phyloP scores from a whole-genome alignment of 2,888 invertebrate genomes.

The Hydrotaea diabolus region DNA sequence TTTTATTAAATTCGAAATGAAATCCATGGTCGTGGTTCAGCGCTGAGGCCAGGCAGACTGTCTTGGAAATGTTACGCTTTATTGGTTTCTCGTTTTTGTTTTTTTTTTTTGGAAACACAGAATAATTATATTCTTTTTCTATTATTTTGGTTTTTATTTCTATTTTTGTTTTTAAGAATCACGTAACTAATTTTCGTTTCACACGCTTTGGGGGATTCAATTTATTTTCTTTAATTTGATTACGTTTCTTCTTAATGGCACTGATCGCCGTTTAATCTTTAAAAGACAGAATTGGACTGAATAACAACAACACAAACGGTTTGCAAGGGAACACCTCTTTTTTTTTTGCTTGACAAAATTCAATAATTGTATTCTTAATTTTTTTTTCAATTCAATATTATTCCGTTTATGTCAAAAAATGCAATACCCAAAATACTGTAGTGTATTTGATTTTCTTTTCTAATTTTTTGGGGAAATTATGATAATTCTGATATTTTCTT shows the following conservation, averaged over 20 bases:
- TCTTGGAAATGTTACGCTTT: constrained; percentile 50
- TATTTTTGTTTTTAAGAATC: constrained; percentile 56
- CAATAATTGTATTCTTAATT: constrained; percentile 11
- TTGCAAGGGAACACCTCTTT: constrained; percentile 23
- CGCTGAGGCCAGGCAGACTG: neutral
- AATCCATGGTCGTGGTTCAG: constrained; percentile 74
- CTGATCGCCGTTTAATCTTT: constrained; percentile 64
- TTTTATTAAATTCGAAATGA: constrained; percentile 78
- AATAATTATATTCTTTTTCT: neutral
- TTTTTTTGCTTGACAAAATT: neutral
- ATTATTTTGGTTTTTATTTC: constrained; percentile 34
- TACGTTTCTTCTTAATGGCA: constrained; percentile 58
- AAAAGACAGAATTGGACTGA: constrained; percentile 3
- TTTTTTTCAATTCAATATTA: constrained; percentile 27
- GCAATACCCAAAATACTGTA: no score
- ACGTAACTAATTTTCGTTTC: constrained; percentile 66
- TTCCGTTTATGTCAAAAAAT: constrained; percentile 1
- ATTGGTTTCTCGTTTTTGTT: constrained; percentile 53
- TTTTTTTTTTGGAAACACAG: constrained; percentile 38
- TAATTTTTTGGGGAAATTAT: constrained; percentile 12
- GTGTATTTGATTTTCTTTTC: neutral
- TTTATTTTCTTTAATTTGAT: constrained; percentile 31
- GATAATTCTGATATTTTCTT: no score
- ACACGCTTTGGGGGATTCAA: constrained; percentile 47
- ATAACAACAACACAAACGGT: constrained; percentile 1